Evolutionary conservation across 2,113 vertebrate genomes (phyloP), one percentile per base, ranked within the genome.

Genomic region (Mugil cephalus): DNA sequence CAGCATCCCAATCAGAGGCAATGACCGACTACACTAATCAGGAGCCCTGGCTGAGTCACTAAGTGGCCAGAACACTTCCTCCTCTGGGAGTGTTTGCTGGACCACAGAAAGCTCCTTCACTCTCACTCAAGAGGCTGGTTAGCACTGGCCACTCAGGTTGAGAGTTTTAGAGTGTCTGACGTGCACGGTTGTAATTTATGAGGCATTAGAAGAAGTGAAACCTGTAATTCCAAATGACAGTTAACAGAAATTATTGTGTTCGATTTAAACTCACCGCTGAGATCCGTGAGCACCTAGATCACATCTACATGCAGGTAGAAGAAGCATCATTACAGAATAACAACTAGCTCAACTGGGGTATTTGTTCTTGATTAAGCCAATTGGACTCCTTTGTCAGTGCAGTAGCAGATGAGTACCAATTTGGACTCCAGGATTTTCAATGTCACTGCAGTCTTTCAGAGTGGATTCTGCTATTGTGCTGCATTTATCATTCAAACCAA

Each of bases 1-100:
- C 15, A 51, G 60, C 69, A 77, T 90, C 53, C 65, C 56, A 82
- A 88, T 82, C 66, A 77, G 61, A 81, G 52, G 63, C 63, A 82
- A 61, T 78, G 61, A 46, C 70, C 60, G 24, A 35, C 63, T 35
- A 17, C 34, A 19, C 77, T 83, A 80, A 87, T 87, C 64, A 83
- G 55, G 55, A 70, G 46, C 60, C 58, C 46, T 63, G 43, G 40
- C 62, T 64, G 80, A 79, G 48, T 79, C 71, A 77, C 69, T 65
- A 60, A 73, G 30, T 66, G 80, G 43, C 69, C 52, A 45, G 38
- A 85, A 77, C 56, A 14, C 62, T 64, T 67, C 15, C 58, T 81
- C 53, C 59, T 54, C 39, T 46, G 65, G 73, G 46, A 70, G 24
- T 12, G 3, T 73, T 65, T 65, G 40, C 58, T 62, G 40, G 38